Base-by-base conservation (phyloP, 2,113 vertebrate species). In the Pelusios castaneus region DNA sequence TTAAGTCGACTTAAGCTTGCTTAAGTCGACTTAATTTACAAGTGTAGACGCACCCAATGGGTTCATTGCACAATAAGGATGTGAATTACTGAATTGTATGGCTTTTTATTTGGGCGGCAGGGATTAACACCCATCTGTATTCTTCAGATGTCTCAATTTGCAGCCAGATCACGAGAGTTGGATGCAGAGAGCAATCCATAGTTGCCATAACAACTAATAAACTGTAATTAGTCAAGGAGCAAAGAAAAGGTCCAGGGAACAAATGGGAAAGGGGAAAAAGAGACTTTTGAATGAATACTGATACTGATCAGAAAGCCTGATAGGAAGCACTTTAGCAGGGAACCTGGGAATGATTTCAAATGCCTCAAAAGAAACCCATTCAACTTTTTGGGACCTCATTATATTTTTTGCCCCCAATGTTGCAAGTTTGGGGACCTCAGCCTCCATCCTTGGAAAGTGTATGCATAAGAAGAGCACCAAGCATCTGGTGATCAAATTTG, bases 191-290 rank as follows among this genome's bases (percentile, higher is more conserved):
- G 96, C 95, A 97, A 95, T 93, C 90, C 52, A 24, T 45, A 78
- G 98, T 98, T 98, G 90, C 97, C 96, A 98, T 98, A 98, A 98
- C 97, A 98, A 98, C 97, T 96, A 96, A 97, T 97, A 97, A 97
- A 98, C 91, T 95, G 89, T 95, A 97, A 97, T 98, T 98, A 97
- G 96, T 95, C 91, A 89, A 97, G 97, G 97, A 97, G 95, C 92
- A 93, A 94, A 94, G 92, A 92, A 81, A 92, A 82, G 92, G 96
- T 92, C 91, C 96, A 95, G 93, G 95, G 88, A 93, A 96, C 3
- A 34, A 94, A 95, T 91, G 93, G 90, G 31, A 91, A 84, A 84
- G 82, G 85, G 55, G n/a, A 55, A 77, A 91, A 80, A 94, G 52
- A 85, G 0, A 54, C 47, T 95, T 96, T 97, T 96, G 17, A 70